phyloP scores from a whole-genome alignment of 2,888 invertebrate genomes.

The Drosophila sordidula region DNA sequence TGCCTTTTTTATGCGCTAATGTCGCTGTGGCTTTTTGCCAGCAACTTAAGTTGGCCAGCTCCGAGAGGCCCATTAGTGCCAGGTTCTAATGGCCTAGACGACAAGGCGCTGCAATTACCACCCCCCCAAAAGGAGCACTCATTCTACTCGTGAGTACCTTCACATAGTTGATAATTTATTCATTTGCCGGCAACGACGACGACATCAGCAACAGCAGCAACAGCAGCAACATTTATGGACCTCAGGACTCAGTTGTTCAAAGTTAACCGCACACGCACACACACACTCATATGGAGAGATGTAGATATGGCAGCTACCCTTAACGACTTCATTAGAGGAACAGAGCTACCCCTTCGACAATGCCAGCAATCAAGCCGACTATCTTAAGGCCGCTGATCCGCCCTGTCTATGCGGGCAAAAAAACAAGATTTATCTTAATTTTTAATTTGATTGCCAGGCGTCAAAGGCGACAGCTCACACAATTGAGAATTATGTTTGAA shows the following conservation, averaged over 20 bases:
- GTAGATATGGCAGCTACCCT: slow-evolving; percentile 54
- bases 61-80: slow-evolving; percentile 60
- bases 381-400: slow-evolving; percentile 39
- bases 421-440: slow-evolving; percentile 40
- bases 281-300: slow-evolving; percentile 26
- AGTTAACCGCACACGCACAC: slow-evolving; percentile 62
- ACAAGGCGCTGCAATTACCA: slow-evolving; percentile 73
- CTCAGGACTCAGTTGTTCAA: slow-evolving; percentile 55
- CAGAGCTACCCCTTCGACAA: slow-evolving; percentile 44
- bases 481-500: slow-evolving; percentile 62
- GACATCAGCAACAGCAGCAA: slow-evolving; percentile 28
- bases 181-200: slow-evolving; percentile 57
- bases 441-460: slow-evolving; percentile 69
- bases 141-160: slow-evolving; percentile 53
- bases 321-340: slow-evolving; percentile 75
- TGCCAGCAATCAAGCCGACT: slow-evolving; percentile 55
- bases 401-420: slow-evolving; percentile 16
- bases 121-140: slow-evolving; percentile 38
- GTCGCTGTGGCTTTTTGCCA: slow-evolving; percentile 60
- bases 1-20: slow-evolving; percentile 77
- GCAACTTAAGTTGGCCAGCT: slow-evolving; percentile 39
- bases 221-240: slow-evolving; percentile 59
- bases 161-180: slow-evolving; percentile 78
- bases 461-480: slow-evolving; percentile 72
- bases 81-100: slow-evolving; percentile 74